Evolutionary conservation across 2,888 invertebrate genomes (phyloP), one percentile per base, ranked within the genome.

Genomic region (Ennomos quercinarius): DNA sequence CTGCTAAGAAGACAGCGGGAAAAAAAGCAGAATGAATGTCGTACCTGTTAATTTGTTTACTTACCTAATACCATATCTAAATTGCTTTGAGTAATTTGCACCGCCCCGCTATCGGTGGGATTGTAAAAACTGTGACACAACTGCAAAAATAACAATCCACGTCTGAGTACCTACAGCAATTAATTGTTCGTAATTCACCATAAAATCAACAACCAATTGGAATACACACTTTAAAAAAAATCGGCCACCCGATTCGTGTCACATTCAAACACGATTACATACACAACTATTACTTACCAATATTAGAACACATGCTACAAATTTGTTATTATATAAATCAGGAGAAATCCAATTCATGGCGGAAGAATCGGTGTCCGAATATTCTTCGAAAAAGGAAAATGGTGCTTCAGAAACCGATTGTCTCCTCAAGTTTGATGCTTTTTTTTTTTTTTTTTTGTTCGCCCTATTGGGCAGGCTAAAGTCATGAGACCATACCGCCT

Each of bases 51-150:
- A 6, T 6, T 27, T 27, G 2, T 46, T 46, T 51, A 56, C 94
- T 94, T 90, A 97, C 97, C 97, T 94, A 97, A 93, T 68, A 95
- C 95, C 94, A 95, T 95, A 91, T 97, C 97, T 92, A 98, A 94
- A 91, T 96, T 97, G 83, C 95, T 94, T 86, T 95, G 94, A 66
- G 95, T 96, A 80, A 98, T 94, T 83, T 96, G 94, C 55, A 97
- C 95, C 66, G 97, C 97, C 60, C 96, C 97, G 86, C 96, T 96
- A 91, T 96, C 95, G 67, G 95, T 95, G 68, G 96, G 96, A 83
- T 95, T 96, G 84, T 95, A 95, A 90, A 96, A 95, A 84, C 87
- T 84, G 80, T 91, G 91, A 76, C 89, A 91, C 72, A 91, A 78
- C 92, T 92, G 82, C 17, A 81, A 91, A 91, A 80, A 84, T 74